Base-by-base conservation (phyloP, 2,797 vertebrate genomes). In the Bufotes viridis region DNA sequence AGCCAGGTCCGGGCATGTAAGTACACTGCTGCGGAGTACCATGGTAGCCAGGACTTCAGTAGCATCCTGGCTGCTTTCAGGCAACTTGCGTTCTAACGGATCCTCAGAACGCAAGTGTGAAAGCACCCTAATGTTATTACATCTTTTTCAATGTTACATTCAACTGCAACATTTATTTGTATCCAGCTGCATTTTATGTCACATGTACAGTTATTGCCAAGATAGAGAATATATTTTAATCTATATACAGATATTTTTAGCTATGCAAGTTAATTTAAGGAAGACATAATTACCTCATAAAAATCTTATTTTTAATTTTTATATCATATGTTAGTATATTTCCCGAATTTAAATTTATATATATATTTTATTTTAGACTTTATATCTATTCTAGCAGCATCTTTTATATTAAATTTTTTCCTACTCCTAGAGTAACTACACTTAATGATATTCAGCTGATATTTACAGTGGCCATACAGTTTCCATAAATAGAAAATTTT, bases 161-260 rank as follows among this genome's bases (percentile, higher is more conserved):
- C 82, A 85, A 85, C 53, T 1, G 15, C 26, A 79, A 88, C 69
- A 49, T 79, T 26, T 24, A 24, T 88, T 88, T 88, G 74, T 34
- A 15, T 57, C 42, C 0, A 65, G 14, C 78, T 34, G 60, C 74
- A 42, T 42, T 72, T 69, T 65, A 13, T 34, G 13, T 85, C 55
- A 75, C 85, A 80, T 70, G 42, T 42, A 42, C 42, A 86, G n/a
- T 89, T 89, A 89, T 89, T 89, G 87, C 86, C 83, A 11, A 87
- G 63, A 65, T 55, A 82, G 72, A 82, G 22, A 15, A 78, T 29
- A 53, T 75, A 70, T 61, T 61, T 63, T 42, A 7, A 81, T 81
- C 5, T 81, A 81, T 15, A 65, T 65, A 81, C 79, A 81, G 55
- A 20, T 69, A 72, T 53, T 49, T 74, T 34, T 49, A 86, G 15